Evolutionary conservation across 2,888 invertebrate species (phyloP).

Genomic region (Drosophila melanosoma): DNA sequence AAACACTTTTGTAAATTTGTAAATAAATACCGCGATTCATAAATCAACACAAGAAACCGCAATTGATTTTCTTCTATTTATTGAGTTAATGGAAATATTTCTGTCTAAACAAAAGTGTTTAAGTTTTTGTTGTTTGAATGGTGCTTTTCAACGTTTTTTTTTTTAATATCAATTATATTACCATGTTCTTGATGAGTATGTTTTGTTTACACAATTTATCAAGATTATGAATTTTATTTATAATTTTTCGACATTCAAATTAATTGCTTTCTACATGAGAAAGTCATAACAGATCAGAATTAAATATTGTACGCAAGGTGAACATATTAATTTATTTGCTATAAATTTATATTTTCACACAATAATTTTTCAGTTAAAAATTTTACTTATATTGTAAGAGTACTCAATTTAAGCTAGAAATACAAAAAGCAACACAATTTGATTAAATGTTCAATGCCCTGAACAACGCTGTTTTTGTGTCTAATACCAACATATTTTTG

Average conservation of each 20-base stretch:
- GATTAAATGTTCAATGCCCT: not conserved
- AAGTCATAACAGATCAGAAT: not conserved
- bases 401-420: not conserved
- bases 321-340: not conserved
- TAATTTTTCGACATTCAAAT: not conserved
- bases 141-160: constrained; percentile 4
- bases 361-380: not conserved
- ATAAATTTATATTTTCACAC: not conserved
- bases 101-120: constrained; percentile 43
- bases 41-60: constrained; percentile 28
- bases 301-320: not conserved
- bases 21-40: constrained; percentile 48
- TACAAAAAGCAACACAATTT: not conserved
- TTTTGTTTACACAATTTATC: constrained; percentile 46
- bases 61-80: constrained; percentile 11
- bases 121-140: constrained; percentile 17
- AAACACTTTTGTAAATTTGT: constrained; percentile 11
- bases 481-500: not conserved
- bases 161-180: constrained; percentile 22
- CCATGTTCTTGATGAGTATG: constrained; percentile 1
- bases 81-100: constrained; percentile 27
- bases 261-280: constrained; percentile 1
- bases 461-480: not conserved
- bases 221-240: constrained; percentile 6
- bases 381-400: not conserved